A percentile compares a stretch with the other conserved stretches of the same genome.
Evolutionary conservation across 2,888 invertebrate genomes (phyloP).

Genomic region (Oegoconia quadripuncta): DNA sequence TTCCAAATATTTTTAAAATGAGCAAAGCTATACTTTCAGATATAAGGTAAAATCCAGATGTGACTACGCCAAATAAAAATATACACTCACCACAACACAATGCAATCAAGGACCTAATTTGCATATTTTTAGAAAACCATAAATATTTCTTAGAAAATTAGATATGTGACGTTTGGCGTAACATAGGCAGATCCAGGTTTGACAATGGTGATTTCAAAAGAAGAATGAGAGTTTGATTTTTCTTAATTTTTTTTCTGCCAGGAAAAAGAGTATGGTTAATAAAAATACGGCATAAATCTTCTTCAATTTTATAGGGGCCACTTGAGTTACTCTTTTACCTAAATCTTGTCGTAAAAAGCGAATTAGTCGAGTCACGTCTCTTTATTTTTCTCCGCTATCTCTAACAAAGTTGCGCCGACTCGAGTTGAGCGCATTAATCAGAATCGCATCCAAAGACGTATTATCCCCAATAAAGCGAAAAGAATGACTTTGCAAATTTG

Average conservation of each 20-base stretch:
- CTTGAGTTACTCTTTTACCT: slow-evolving; percentile 40
- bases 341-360: slow-evolving; percentile 49
- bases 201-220: slow-evolving; percentile 55
- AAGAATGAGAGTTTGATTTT: slow-evolving; percentile 43
- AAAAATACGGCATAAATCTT: background rate
- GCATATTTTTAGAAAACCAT: slow-evolving; percentile 43
- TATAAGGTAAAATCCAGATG: too few relatives aligned
- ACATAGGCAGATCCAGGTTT: slow-evolving; percentile 33
- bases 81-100: slow-evolving; percentile 47
- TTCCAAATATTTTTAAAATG: too few relatives aligned
- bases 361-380: slow-evolving; percentile 75
- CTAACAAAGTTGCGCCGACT: slow-evolving; percentile 68
- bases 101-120: slow-evolving; percentile 38
- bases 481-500: slow-evolving; percentile 76
- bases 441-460: slow-evolving; percentile 71
- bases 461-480: slow-evolving; percentile 76
- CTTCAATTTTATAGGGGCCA: too few relatives aligned
- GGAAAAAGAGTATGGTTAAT: slow-evolving; percentile 8
- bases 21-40: too few relatives aligned
- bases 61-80: background rate
- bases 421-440: slow-evolving; percentile 72
- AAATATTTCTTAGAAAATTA: slow-evolving; percentile 32
- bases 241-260: slow-evolving; percentile 18
- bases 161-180: slow-evolving; percentile 32
- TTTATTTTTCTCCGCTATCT: slow-evolving; percentile 75